Base-by-base conservation (phyloP, 1,140 invertebrate species). In the Scaptomyza hsui region DNA sequence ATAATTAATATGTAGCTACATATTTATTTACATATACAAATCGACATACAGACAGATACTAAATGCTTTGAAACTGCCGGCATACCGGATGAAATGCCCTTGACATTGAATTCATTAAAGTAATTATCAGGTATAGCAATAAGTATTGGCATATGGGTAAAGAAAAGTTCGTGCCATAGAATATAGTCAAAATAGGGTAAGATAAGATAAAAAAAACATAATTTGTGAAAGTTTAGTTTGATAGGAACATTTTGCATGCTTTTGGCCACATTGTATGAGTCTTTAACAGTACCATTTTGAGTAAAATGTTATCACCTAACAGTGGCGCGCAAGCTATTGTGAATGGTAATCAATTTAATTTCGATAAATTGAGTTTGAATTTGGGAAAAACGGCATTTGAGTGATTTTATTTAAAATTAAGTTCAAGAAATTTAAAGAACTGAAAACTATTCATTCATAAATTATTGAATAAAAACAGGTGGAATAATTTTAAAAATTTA, bases 61-160 rank as follows among this genome's bases (percentile, higher is more conserved):
- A 7, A 7, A 3, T 56, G 60, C 18, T 70, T 10, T 24, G 7
- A 15, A 26, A 70, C 60, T 64, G 12, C 19, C 19, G 44, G 47
- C 18, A 16, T 18, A 32, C 48, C 13, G n/a, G n/a, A 19, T 12
- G 6, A 64, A 42, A 49, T 70, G 51, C 51, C 60, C 67, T 70
- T 70, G 67, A 70, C 67, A 63, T 70, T 70, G 67, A 70, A 45
- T 12, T 41, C 4, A 26, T 5, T 19, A 5, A 29, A 55, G 3
- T 41, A n/a, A 41, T 18, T 41, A 0, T 13, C 12, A 10, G n/a
- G 1, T 42, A 16, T 42, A 13, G 21, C n/a, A 52, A 37, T 37
- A 37, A 21, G 21, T 13, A 10, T 0, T 12, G 3, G 12, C 1
- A 48, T 29, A 1, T 9, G 26, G 45, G 9, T 5, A 16, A 18